These are phyloP conservation scores for Chymomyza caudatula DNA, from an alignment of 2,888 invertebrate genomes.

Conservation along the genomic window DNA sequence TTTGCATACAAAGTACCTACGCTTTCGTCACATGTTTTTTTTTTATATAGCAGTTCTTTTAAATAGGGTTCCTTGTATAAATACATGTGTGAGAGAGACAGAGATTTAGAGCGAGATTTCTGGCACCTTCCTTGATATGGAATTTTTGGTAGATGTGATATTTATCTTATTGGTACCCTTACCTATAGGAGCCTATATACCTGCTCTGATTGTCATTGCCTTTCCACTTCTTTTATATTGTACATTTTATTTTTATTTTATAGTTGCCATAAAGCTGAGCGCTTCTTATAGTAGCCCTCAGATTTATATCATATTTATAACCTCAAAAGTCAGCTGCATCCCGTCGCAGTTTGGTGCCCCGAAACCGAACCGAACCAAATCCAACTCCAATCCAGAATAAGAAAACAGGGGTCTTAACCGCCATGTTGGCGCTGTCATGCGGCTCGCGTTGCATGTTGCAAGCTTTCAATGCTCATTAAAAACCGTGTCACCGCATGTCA, in stretches of 20 bases:
- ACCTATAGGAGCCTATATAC: too few relatives aligned
- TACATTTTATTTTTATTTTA: too few relatives aligned
- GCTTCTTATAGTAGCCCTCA: background rate
- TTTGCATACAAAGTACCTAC: too few relatives aligned
- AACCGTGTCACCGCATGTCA: conserved; percentile 30
- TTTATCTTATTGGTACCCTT: too few relatives aligned
- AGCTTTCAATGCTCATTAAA: conserved; percentile 25
- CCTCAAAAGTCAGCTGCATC: conserved; percentile 29
- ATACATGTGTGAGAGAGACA: too few relatives aligned
- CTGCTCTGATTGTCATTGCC: too few relatives aligned
- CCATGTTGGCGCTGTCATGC: background rate
- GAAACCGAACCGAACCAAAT: background rate
- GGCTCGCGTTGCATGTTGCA: conserved; percentile 1
- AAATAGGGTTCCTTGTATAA: background rate
- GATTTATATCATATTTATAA: background rate
- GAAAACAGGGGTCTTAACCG: background rate
- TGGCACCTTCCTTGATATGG: too few relatives aligned
- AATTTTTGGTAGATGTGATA: too few relatives aligned
- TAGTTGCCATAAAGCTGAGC: background rate
- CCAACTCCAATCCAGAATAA: background rate
- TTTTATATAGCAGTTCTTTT: too few relatives aligned
- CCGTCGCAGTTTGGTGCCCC: background rate
- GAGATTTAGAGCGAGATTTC: too few relatives aligned
- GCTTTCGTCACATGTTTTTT: too few relatives aligned
- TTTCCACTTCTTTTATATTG: too few relatives aligned